Evolutionary conservation across 2,888 invertebrate genomes (phyloP), one percentile per base, ranked within the genome.

Genomic region (Geotrupes spiniger): DNA sequence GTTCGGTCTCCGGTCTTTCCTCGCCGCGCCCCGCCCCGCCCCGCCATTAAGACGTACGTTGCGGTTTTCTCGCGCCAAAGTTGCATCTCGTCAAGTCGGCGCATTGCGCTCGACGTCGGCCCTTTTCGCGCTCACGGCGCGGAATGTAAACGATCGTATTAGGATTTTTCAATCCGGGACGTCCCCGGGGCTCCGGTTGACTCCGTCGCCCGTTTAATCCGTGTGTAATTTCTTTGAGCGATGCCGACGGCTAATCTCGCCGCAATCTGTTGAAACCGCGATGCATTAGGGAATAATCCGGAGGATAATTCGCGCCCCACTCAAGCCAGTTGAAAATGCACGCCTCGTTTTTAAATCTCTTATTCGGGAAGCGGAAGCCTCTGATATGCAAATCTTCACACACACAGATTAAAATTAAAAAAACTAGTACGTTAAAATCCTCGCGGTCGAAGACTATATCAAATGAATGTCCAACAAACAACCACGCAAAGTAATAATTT

Each of bases 141-240:
- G 45, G 55, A 54, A 56, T 54, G 53, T 54, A 54, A 52, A 54
- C 51, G 53, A 54, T 44, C 49, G 46, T 54, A 54, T 56, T 56
- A 52, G 46, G 52, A 52, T 56, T 54, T 54, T 54, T 52, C 51
- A 52, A 54, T 52, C 49, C 48, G 40, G 38, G 40, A 36, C 26
- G 39, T 29, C 15, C 29, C 21, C 36, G 39, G 26, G 41, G 26
- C 25, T 39, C 17, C 27, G 21, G 33, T 38, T 40, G 41, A 33
- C 46, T 36, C 28, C 36, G 31, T 21, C 42, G 29, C 12, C 36
- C 36, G 43, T 39, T 43, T 49, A 49, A 49, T 49, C 43, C 49
- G 38, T 48, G 42, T 48, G 43, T 43, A 49, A 49, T 44, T 43
- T 49, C 40, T 40, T 49, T 49, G 31, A 49, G 39, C 37, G 37